A percentile compares a stretch with the other conserved stretches of the same genome.
Conservation (phyloP, 2,113 vertebrate genomes). For the Bos indicus region DNA sequence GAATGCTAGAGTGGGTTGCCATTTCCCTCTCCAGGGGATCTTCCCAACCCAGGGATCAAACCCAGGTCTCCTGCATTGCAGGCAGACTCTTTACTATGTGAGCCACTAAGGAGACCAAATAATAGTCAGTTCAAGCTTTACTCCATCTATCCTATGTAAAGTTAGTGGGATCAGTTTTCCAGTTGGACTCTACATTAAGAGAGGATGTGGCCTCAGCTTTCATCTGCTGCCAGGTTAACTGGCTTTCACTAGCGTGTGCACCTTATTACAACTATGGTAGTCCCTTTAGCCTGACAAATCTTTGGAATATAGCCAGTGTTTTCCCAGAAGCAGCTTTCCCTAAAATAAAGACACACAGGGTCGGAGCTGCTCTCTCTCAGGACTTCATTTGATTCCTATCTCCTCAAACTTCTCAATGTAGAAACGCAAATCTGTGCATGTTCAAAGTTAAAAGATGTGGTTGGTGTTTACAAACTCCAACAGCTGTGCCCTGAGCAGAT, state of each 20-base stretch:
- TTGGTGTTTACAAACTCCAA: neutral
- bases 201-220: neutral
- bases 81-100: neutral
- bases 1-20: neutral
- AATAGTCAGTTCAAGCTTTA: neutral
- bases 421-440: neutral
- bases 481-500: neutral
- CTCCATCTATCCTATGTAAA: neutral
- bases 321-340: neutral
- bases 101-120: neutral
- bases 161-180: neutral
- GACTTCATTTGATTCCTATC: neutral
- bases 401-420: neutral
- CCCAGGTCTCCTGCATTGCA: neutral
- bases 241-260: neutral
- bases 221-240: conserved; percentile 24
- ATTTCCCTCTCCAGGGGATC: neutral
- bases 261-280: neutral
- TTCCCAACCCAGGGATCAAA: neutral
- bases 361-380: neutral
- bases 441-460: neutral
- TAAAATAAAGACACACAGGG: neutral
- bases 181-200: neutral
- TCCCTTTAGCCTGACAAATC: neutral
- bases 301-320: neutral